A percentile compares a stretch with the other conserved stretches of the same genome.
Evolutionary conservation across 2,113 vertebrate species (phyloP).

Genomic region (Pogona vitticeps): DNA sequence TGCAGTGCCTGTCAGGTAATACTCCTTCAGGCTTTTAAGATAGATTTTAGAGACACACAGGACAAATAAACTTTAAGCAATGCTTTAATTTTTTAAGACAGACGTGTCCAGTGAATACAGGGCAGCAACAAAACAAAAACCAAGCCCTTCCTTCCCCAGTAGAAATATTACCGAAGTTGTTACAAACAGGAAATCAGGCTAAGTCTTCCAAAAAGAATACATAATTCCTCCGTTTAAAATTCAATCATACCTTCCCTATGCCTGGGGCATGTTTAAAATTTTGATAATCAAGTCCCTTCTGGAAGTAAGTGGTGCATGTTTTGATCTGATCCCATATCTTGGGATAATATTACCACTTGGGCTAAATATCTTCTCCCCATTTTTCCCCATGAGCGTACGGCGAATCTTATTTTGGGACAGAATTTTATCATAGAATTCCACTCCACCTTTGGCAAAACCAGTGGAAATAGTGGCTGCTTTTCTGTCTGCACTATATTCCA

Average conservation of each 20-base stretch:
- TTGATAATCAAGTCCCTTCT: conserved; percentile 82
- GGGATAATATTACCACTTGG: conserved; percentile 89
- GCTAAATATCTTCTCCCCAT: conserved; percentile 83
- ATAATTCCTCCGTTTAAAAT: conserved; percentile 65
- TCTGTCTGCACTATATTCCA: conserved; percentile 84
- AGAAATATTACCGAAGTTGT: conserved; percentile 36
- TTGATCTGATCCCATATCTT: conserved; percentile 81
- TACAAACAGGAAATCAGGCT: not conserved
- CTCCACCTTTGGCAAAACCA: conserved; percentile 84
- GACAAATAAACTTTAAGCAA: conserved; percentile 46
- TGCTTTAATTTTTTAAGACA: conserved; percentile 62
- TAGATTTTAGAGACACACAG: conserved; percentile 56
- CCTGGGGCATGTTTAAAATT: conserved; percentile 72
- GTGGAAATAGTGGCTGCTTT: conserved; percentile 80
- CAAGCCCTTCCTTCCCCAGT: not conserved
- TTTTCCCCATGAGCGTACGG: conserved; percentile 83
- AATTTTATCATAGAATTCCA: conserved; percentile 94
- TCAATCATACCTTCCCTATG: conserved; percentile 43
- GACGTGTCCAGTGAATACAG: conserved; percentile 55
- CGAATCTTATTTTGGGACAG: conserved; percentile 83
- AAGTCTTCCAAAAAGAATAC: conserved; percentile 53
- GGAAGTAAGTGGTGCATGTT: conserved; percentile 87
- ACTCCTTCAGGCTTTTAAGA: conserved; percentile 17
- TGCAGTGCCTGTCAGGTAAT: conserved; percentile 29
- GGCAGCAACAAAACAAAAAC: conserved; percentile 26